phyloP scores from a whole-genome alignment of 2,797 vertebrate species.

The Diglossa cyanea region DNA sequence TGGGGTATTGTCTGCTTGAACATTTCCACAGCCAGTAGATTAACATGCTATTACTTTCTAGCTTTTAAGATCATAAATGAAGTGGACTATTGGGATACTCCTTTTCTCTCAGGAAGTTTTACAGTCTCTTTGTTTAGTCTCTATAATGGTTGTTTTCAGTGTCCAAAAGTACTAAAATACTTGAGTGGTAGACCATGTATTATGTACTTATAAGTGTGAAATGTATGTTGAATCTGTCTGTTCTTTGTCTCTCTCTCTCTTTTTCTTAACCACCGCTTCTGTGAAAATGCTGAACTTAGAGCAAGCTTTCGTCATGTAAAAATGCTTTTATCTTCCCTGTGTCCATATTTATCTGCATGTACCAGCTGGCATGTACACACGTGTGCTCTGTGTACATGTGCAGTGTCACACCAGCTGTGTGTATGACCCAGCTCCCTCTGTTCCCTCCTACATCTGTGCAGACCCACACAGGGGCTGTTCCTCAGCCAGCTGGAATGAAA shows the following conservation, averaged over 20 bases:
- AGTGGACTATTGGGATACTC: not conserved
- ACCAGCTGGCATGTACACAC: not conserved
- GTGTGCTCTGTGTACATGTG: not conserved
- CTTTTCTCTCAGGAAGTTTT: not conserved
- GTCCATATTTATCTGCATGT: not conserved
- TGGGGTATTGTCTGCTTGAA: not conserved
- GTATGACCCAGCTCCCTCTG: not conserved
- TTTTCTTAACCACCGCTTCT: not conserved
- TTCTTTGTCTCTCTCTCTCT: not conserved
- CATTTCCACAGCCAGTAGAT: not conserved
- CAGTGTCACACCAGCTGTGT: not conserved
- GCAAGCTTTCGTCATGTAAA: not conserved
- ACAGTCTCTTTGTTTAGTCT: not conserved
- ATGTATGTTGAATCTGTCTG: not conserved
- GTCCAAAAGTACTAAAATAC: not conserved
- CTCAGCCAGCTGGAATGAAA: not conserved
- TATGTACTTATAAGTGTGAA: not conserved
- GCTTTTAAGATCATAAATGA: not conserved
- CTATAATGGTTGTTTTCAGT: not conserved
- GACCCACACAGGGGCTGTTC: not conserved
- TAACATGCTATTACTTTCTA: not conserved
- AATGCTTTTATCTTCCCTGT: not conserved
- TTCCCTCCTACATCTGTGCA: not conserved
- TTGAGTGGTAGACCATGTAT: not conserved
- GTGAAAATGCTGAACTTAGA: conserved; percentile 15